Evolutionary conservation across 2,113 vertebrate species (phyloP), one percentile per base, ranked within the genome.

Genomic region (Petrocephalus zakoni): DNA sequence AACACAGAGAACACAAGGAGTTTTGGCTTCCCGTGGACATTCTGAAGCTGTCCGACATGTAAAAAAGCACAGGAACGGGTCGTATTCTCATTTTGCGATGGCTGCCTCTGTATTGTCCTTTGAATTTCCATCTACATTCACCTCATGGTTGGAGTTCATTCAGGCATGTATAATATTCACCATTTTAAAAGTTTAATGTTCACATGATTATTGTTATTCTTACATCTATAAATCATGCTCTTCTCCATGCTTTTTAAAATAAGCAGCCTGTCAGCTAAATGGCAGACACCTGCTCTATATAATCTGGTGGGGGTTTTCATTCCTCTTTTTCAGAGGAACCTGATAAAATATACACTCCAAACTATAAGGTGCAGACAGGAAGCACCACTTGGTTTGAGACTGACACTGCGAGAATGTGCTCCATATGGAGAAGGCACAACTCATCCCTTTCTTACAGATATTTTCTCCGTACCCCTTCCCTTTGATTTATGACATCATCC

Each of bases 121-220:
- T 55, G 11, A n/a, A 37, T 75, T 85, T 42, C 42, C 22, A 53
- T 42, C 88, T 42, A n/a, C 46, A 42, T 58, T 42, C 88, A 47
- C 78, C 61, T 19, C 61, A 82, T 61, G 53, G 29, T 19, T 58
- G 89, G 37, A 82, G 85, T 87, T 87, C 82, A 87, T 53, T 34
- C 29, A 10, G 72, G 89, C 68, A 89, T 87, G 85, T 87, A 58
- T 64, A 87, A 82, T 78, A 89, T 89, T 86, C 82, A 87, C 68
- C 53, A 82, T 87, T 89, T 75, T 89, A 87, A 89, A 89, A 83
- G 89, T 89, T 87, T 89, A 89, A 87, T 83, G 89, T 87, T 87
- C 85, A n/a, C 51, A 34, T 85, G 64, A 89, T 89, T 89, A 86
- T 25, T 56, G 85, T 83, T 58, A 89, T 82, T 72, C 53, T 89